phyloP scores from a whole-genome alignment of 2,797 vertebrate species.

The Sternarchorhynchus goeldii region DNA sequence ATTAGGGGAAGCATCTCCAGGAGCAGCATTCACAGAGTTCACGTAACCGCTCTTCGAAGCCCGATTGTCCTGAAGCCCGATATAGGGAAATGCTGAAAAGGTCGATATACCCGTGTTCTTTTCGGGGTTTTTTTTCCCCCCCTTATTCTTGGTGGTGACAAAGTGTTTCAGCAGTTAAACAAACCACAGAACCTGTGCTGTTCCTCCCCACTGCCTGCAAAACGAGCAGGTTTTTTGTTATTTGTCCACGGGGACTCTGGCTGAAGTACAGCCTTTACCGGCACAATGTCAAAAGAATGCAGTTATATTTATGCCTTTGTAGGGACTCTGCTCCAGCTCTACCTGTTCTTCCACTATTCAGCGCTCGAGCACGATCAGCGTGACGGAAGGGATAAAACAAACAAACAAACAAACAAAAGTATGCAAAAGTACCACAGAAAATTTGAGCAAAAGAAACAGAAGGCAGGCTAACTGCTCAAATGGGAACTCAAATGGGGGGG shows the following conservation, averaged over 20 bases:
- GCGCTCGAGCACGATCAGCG: background rate
- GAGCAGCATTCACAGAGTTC: background rate
- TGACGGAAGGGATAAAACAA: background rate
- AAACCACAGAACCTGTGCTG: too few species aligned
- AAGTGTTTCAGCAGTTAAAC: too few species aligned
- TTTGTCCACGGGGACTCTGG: background rate
- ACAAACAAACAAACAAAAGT: too few species aligned
- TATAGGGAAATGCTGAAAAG: background rate
- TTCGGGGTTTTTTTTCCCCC: too few species aligned
- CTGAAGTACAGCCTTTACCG: background rate
- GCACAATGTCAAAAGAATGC: conserved; percentile 35
- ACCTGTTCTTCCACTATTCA: conserved; percentile 25
- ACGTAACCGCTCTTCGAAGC: background rate
- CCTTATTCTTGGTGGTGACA: too few species aligned
- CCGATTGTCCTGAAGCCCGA: background rate
- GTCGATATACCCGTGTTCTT: too few species aligned
- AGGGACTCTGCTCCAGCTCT: background rate
- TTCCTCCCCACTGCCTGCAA: too few species aligned
- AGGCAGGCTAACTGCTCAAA: background rate
- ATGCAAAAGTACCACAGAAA: too few species aligned
- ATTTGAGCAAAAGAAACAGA: background rate
- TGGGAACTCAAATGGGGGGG: too few species aligned
- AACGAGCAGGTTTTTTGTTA: background rate
- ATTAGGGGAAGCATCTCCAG: background rate
- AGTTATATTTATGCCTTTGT: background rate